Base-by-base conservation (phyloP, 2,797 vertebrate species). In the Protonibea diacanthus region DNA sequence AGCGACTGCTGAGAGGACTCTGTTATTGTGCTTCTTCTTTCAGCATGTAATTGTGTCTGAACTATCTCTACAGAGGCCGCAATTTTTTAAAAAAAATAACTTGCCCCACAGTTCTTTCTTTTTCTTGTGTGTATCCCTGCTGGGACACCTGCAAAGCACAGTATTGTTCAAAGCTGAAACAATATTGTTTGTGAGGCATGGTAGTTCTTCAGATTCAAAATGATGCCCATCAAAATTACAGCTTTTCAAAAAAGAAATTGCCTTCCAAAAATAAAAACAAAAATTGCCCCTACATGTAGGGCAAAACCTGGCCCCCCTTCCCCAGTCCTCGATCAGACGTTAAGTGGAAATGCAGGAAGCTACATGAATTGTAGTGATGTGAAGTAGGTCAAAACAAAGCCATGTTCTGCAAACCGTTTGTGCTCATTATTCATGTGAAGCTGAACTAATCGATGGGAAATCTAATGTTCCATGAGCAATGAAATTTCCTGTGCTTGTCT, bases 121-220 rank as follows among this genome's bases (percentile, higher is more conserved):
- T 84, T 78, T 49, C 76, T 73, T 76, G 59, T 62, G 75, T 59
- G 62, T 71, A 80, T 84, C 85, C 86, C 84, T 84, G 83, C 80
- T 83, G 87, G 75, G 83, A 91, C 75, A 87, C 80, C 89, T 84
- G 76, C 80, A 80, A 94, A 93, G 88, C 90, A 90, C 86, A 91
- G 82, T 56, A 83, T 79, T 86, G 85, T 83, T 88, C 80, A 88
- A 55, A 65, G 57, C 51, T 80, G 71, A 81, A 64, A 76, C 27
- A 65, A 47, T 63, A 83, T 88, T 38, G 33, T 7, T 86, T 84
- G 74, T 77, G 82, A 94, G 91, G 91, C 91, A 91, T 90, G 92
- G 88, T 76, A 17, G 75, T 62, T 85, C 55, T 68, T 84, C 55
- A 64, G 51, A 76, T 78, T 84, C 63, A 82, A 81, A 90, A 87